Evolutionary conservation across 2,888 invertebrate genomes (phyloP), one percentile per base, ranked within the genome.

Genomic region (Hemithea aestivaria): DNA sequence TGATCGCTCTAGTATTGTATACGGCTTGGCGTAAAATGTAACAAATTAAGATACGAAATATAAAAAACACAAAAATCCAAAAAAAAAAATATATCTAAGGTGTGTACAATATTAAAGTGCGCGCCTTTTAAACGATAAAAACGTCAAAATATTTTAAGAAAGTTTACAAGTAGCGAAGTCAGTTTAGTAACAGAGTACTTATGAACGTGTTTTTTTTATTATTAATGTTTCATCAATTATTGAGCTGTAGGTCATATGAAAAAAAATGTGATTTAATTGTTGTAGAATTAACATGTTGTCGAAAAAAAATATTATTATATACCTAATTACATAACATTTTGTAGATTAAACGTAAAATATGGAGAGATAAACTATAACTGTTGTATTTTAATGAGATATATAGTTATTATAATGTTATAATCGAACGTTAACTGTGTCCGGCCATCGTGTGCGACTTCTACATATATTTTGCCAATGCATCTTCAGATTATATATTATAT

Each of bases 221-320:
- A 57, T 58, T 64, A 63, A 62, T 46, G 48, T 64, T 62, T 70
- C 73, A 67, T 68, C 70, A 57, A 65, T 65, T 72, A 64, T 71
- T 66, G 62, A 70, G 59, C 63, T 64, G 80, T 77, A 77, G 76
- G 66, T 66, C 62, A 62, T 74, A 75, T 69, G 71, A 58, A 46
- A 51, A 70, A 70, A 73, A 80, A 74, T 85, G 84, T 85, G 85
- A 85, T 85, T 80, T 74, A 69, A 81, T 84, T 84, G 82, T 85
- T 85, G 79, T 84, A 83, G 78, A 73, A 57, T 66, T 71, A 77
- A 73, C 59, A 65, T 76, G 78, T 80, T 77, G 77, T 78, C 79
- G 73, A 74, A 66, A 67, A 73, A 56, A 16, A 4, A 16, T 16
- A 4, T 4, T 73, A 71, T 69, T 66, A 69, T 66, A 56, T 74